Evolutionary conservation across 2,888 invertebrate genomes (phyloP).

Genomic region (Physocephala rufipes): DNA sequence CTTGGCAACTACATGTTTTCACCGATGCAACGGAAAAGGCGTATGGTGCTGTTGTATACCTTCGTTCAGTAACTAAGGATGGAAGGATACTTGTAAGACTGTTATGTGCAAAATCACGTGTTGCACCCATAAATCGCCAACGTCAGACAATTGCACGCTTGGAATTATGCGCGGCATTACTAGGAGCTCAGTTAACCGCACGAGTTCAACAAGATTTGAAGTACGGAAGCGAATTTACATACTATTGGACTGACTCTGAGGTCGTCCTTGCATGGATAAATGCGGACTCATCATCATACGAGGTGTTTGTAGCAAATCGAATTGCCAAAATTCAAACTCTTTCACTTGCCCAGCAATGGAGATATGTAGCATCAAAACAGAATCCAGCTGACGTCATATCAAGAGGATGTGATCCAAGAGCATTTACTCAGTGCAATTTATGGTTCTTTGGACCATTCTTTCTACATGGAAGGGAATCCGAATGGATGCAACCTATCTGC

Average conservation of each 20-base stretch:
- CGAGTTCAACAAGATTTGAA: background rate
- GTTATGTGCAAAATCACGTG: constrained; percentile 9
- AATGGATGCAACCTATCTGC: constrained; percentile 36
- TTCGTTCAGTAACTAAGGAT: background rate
- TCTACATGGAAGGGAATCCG: background rate
- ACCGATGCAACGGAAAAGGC: constrained; percentile 9
- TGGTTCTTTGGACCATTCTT: background rate
- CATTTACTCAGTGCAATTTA: too few relatives aligned
- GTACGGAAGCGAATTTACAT: background rate
- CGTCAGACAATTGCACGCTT: background rate
- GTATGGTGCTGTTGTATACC: constrained; percentile 12
- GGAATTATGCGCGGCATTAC: background rate
- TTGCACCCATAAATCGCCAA: constrained; percentile 7
- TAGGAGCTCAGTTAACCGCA: background rate
- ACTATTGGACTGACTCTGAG: constrained; percentile 49
- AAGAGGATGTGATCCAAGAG: too few relatives aligned
- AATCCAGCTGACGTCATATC: too few relatives aligned
- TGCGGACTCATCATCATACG: constrained; percentile 38
- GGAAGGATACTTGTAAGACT: constrained; percentile 1
- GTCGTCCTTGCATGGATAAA: constrained; percentile 52
- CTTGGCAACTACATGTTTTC: background rate
- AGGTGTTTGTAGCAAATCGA: constrained; percentile 41
- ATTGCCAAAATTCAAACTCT: constrained; percentile 39
- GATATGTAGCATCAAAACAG: too few relatives aligned
- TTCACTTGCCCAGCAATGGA: constrained; percentile 38